Evolutionary conservation across 2,113 vertebrate species (phyloP).

Genomic region (Lagopus leucura): DNA sequence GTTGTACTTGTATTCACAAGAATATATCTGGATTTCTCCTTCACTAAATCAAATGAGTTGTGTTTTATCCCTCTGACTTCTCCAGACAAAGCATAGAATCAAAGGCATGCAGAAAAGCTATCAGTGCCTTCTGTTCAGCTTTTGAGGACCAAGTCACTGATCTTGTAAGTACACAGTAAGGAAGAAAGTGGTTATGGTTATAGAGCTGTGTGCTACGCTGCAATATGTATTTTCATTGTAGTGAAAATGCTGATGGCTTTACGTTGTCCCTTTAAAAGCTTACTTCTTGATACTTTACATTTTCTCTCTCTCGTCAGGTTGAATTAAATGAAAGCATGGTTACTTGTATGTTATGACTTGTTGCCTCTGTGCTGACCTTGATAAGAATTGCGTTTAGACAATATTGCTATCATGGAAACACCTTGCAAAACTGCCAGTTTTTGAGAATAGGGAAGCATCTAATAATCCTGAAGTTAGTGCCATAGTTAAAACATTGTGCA

Average conservation of each 20-base stretch:
- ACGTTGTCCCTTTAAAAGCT: background rate
- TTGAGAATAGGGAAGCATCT: background rate
- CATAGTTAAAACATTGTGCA: background rate
- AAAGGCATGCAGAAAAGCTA: conserved; percentile 65
- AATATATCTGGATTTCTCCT: background rate
- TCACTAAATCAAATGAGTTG: background rate
- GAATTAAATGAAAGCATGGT: background rate
- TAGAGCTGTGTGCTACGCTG: background rate
- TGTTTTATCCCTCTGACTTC: conserved; percentile 24
- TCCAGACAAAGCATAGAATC: conserved; percentile 81
- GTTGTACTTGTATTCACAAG: background rate
- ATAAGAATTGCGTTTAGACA: background rate
- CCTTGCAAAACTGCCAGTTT: background rate
- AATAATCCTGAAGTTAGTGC: background rate
- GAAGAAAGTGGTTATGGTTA: background rate
- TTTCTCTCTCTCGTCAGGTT: background rate
- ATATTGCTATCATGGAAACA: background rate
- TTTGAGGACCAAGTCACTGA: conserved; percentile 82
- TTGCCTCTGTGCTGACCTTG: background rate
- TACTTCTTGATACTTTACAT: background rate
- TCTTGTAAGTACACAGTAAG: conserved; percentile 76
- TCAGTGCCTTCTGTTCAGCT: conserved; percentile 76
- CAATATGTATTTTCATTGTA: background rate
- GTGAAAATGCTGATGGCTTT: background rate
- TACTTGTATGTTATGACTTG: background rate